phyloP scores from a whole-genome alignment of 1,140 invertebrate genomes.

The Drosophila watanabei region DNA sequence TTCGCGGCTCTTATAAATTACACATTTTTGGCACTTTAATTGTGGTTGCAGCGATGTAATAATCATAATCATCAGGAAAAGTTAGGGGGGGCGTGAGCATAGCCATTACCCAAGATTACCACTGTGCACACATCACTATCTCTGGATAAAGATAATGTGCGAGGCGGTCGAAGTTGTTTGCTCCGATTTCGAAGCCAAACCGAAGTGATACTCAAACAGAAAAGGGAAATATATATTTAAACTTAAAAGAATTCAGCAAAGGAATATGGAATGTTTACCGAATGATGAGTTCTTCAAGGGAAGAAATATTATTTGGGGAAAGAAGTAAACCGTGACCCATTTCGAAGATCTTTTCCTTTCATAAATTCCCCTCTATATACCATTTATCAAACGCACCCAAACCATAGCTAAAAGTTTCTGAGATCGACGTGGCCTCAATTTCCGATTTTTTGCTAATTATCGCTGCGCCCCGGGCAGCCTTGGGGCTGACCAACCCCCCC shows the following conservation, averaged over 20 bases:
- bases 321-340: neutral
- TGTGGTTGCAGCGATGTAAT: conserved; percentile 63
- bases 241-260: neutral
- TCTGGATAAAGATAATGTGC: conserved; percentile 37
- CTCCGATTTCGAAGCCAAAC: conserved; percentile 35
- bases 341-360: neutral
- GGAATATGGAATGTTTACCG: neutral
- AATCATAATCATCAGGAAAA: conserved; percentile 46
- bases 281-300: neutral
- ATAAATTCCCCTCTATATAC: conserved; percentile 11
- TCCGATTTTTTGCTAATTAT: conserved; percentile 48
- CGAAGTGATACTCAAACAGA: conserved; percentile 35
- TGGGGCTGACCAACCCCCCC: conserved; percentile 26
- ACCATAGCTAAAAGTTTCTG: neutral
- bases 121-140: conserved; percentile 52
- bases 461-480: conserved; percentile 45
- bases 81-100: conserved; percentile 26
- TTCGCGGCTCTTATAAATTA: conserved; percentile 46
- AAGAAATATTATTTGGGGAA: neutral
- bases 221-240: neutral
- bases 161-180: conserved; percentile 57
- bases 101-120: conserved; percentile 51
- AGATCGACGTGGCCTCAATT: conserved; percentile 35
- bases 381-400: conserved; percentile 33
- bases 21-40: conserved; percentile 61